phyloP scores from a whole-genome alignment of 1,140 invertebrate species.

The Pseudachorutes palmiensis region DNA sequence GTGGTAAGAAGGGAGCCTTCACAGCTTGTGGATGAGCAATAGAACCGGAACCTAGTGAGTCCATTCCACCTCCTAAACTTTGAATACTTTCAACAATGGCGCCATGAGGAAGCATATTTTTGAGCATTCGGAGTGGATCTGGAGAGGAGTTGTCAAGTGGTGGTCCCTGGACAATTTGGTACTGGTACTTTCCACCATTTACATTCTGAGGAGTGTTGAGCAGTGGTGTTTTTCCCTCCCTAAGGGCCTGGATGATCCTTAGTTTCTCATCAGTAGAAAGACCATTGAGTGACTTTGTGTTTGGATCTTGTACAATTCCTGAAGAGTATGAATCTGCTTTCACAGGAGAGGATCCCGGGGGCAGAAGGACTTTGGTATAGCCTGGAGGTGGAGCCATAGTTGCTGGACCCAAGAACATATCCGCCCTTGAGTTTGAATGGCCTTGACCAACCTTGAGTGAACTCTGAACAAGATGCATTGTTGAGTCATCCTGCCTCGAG shows the following conservation, averaged over 20 bases:
- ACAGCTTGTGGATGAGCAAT: neutral
- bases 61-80: neutral
- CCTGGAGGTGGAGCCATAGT: constrained; percentile 19
- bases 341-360: constrained; percentile 1
- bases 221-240: constrained; percentile 15
- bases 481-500: neutral
- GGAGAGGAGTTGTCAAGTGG: neutral
- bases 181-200: constrained; percentile 4
- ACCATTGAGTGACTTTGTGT: constrained; percentile 18
- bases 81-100: constrained; percentile 29
- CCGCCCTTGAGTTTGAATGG: neutral
- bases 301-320: neutral
- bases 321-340: neutral
- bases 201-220: neutral
- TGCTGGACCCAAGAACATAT: constrained; percentile 8
- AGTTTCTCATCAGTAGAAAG: constrained; percentile 27
- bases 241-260: constrained; percentile 19
- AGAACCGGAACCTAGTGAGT: neutral
- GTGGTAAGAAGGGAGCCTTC: neutral
- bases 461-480: neutral
- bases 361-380: constrained; percentile 34
- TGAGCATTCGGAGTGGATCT: constrained; percentile 16
- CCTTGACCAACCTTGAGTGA: neutral
- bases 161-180: constrained; percentile 18
- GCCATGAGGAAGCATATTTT: constrained; percentile 22